Evolutionary conservation across 2,888 invertebrate genomes (phyloP).

Genomic region (Amaurobius ferox): DNA sequence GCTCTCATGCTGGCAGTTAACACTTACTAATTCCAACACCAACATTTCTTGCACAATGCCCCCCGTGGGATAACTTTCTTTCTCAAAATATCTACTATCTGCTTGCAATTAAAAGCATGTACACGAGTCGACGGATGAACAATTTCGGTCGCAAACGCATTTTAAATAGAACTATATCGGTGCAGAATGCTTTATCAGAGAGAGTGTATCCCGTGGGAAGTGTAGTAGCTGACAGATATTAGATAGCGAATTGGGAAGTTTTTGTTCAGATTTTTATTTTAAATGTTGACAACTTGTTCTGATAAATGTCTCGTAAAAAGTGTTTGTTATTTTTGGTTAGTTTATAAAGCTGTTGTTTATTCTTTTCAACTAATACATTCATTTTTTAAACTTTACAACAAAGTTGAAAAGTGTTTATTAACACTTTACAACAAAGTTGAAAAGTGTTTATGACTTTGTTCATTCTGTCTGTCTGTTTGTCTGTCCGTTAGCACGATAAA

Average conservation of each 20-base stretch:
- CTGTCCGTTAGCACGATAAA: too few species aligned
- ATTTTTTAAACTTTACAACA: too few species aligned
- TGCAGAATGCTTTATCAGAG: neutral
- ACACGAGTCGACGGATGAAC: conserved; percentile 22
- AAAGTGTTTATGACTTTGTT: too few species aligned
- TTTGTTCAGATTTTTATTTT: neutral
- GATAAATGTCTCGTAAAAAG: too few species aligned
- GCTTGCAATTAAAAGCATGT: conserved; percentile 23
- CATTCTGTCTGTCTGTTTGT: too few species aligned
- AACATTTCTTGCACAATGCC: conserved; percentile 46
- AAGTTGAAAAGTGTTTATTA: too few species aligned
- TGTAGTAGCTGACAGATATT: neutral
- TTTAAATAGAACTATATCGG: conserved; percentile 35
- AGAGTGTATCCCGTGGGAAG: neutral
- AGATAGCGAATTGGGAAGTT: neutral
- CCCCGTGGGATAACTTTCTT: conserved; percentile 41
- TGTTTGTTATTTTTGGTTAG: too few species aligned
- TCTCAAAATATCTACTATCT: neutral
- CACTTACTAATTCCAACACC: conserved; percentile 55
- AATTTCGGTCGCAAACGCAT: conserved; percentile 63
- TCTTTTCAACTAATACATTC: too few species aligned
- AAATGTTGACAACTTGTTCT: too few species aligned
- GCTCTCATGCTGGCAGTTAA: too few species aligned
- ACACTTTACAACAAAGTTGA: too few species aligned
- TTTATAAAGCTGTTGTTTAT: too few species aligned